These are phyloP conservation scores for Drosophila triauraria DNA, from an alignment of 1,140 invertebrate genomes.

Conservation along the genomic window DNA sequence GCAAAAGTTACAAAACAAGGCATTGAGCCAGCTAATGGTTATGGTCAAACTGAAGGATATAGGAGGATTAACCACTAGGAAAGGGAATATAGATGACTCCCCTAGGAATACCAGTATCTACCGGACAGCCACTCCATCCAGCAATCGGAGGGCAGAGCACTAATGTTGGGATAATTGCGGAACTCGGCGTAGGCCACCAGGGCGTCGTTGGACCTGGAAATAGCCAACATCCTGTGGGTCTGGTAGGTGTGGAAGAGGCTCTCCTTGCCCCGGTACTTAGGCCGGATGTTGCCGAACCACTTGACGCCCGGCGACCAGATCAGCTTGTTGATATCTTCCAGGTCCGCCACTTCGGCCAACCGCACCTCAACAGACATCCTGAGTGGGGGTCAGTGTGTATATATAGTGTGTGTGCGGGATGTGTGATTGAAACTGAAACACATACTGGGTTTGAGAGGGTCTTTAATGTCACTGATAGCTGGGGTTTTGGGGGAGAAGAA, in stretches of 20 bases:
- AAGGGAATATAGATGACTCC: too few relatives aligned
- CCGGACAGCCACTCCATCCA: constrained; percentile 64
- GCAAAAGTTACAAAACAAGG: constrained; percentile 67
- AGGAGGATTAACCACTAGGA: background rate
- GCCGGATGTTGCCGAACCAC: constrained; percentile 63
- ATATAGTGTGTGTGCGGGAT: constrained; percentile 7
- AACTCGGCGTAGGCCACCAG: constrained; percentile 71
- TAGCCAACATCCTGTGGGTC: constrained; percentile 56
- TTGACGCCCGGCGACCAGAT: constrained; percentile 17
- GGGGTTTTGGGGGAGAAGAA: background rate
- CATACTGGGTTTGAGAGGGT: constrained; percentile 1
- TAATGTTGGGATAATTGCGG: constrained; percentile 60
- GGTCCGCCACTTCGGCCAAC: constrained; percentile 31
- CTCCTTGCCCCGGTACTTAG: constrained; percentile 23
- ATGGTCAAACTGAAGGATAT: constrained; percentile 26
- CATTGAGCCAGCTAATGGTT: constrained; percentile 54
- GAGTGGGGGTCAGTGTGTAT: constrained; percentile 8
- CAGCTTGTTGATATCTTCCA: constrained; percentile 7
- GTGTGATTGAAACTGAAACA: constrained; percentile 16
- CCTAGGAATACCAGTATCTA: constrained; percentile 61
- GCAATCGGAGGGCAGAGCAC: constrained; percentile 50
- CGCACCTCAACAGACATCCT: constrained; percentile 37
- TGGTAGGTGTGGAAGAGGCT: constrained; percentile 50
- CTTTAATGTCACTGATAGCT: background rate
- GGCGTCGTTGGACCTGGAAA: background rate